Conservation (phyloP, 1,140 invertebrate genomes). For the Portunus trituberculatus region DNA sequence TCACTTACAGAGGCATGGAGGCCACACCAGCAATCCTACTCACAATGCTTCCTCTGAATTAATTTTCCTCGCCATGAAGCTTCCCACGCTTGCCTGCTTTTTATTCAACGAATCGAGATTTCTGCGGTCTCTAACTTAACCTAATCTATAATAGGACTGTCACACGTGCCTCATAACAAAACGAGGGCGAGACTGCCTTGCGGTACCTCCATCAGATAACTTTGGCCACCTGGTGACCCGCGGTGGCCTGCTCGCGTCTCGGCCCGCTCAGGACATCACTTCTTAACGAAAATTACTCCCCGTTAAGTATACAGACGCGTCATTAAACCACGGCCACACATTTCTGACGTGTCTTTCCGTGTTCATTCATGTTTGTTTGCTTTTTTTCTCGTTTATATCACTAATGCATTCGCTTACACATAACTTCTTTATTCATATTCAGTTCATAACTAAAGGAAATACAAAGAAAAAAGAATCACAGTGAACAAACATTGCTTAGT, state of each 20-base stretch:
- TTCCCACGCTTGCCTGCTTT: not conserved
- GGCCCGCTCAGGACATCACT: not conserved
- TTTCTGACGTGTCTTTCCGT: not conserved
- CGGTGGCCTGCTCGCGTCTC: not conserved
- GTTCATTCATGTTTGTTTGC: not conserved
- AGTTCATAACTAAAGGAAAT: too few relatives aligned
- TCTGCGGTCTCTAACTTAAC: not conserved
- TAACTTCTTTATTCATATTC: too few relatives aligned
- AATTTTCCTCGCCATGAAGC: not conserved
- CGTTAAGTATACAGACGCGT: not conserved
- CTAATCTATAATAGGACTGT: conserved; percentile 12
- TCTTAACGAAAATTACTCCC: not conserved
- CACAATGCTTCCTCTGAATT: not conserved
- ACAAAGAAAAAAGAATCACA: too few relatives aligned
- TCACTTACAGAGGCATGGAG: not conserved
- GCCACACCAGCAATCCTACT: not conserved
- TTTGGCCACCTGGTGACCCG: not conserved
- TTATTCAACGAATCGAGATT: not conserved
- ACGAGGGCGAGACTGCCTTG: not conserved
- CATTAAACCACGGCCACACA: not conserved
- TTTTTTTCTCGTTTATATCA: too few relatives aligned
- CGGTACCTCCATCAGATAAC: not conserved
- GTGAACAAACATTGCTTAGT: too few relatives aligned
- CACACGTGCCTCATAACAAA: not conserved
- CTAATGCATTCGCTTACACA: too few relatives aligned